Base-by-base conservation (phyloP, 2,888 invertebrate genomes). In the Orthosia incerta region DNA sequence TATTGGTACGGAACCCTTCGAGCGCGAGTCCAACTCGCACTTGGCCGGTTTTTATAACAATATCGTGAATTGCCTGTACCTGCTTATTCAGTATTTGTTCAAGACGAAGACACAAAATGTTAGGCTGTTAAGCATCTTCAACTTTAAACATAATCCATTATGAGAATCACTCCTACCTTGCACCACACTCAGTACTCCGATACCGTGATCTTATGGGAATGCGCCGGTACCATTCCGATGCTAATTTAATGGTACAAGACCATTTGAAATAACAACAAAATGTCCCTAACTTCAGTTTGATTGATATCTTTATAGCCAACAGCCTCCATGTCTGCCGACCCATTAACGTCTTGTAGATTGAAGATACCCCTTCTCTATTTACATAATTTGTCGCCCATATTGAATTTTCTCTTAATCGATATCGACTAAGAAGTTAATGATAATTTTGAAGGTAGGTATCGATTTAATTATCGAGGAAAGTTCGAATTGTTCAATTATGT, bases 261-360 rank as follows among this genome's bases (percentile, higher is more conserved):
- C 88, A 89, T 89, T 89, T 86, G 77, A 87, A 88, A 86, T 80
- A 83, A 85, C 88, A 89, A 89, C 86, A 83, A 89, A 90, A 88
- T 87, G 88, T 81, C 73, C 79, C 82, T 76, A 79, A 86, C 82
- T 81, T 71, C 63, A 67, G 70, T 80, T 89, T 95, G 94, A 95
- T 95, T 94, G 93, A 95, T 95, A 95, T 95, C 95, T 95, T 94
- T 93, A 95, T 93, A 91, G 93, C 86, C 83, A 89, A 87, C 87
- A 87, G 76, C 68, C 63, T 71, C 80, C 79, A 79, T 81, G 88
- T 87, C 85, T 85, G 85, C 73, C 63, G 80, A 72, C 80, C 80
- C 79, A 74, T 84, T 89, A 87, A 84, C 74, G 78, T 73, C 62
- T 74, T 82, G 80, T 84, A 82, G 83, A 85, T 85, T 72, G 57